These are phyloP conservation scores for Andrena flavipes DNA, from an alignment of 2,888 invertebrate genomes.

Conservation along the genomic window DNA sequence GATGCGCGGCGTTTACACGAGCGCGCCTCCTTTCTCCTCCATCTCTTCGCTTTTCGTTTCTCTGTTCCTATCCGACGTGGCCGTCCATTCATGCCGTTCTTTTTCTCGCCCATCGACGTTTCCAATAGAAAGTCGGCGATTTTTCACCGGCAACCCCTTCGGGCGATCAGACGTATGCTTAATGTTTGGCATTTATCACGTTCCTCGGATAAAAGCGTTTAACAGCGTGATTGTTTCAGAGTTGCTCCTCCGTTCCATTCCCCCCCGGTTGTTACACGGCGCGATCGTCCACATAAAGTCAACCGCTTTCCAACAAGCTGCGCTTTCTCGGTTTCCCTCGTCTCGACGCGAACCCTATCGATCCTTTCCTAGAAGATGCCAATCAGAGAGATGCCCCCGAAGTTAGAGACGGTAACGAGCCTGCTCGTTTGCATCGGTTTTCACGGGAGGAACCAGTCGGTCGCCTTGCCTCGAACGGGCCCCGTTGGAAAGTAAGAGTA, in stretches of 20 bases:
- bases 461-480: neutral
- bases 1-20: constrained; percentile 21
- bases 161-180: neutral
- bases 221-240: constrained; percentile 7
- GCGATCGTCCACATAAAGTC: no score
- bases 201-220: neutral
- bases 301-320: no score
- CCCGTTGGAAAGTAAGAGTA: constrained; percentile 43
- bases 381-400: no score
- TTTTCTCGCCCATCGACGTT: neutral
- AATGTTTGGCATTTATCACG: constrained; percentile 20
- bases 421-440: no score
- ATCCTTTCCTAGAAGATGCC: no score
- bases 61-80: neutral
- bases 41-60: neutral
- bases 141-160: neutral
- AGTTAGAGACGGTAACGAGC: no score
- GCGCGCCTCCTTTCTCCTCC: constrained; percentile 19
- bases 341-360: no score
- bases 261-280: no score
- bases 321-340: no score
- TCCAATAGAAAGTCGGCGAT: neutral
- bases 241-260: neutral
- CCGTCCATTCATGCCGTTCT: constrained; percentile 11
- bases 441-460: no score